Percentiles rank a stretch among this genome's conserved stretches.
Evolutionary conservation across 2,113 vertebrate species (phyloP).

Genomic region (Bothrops jararaca): DNA sequence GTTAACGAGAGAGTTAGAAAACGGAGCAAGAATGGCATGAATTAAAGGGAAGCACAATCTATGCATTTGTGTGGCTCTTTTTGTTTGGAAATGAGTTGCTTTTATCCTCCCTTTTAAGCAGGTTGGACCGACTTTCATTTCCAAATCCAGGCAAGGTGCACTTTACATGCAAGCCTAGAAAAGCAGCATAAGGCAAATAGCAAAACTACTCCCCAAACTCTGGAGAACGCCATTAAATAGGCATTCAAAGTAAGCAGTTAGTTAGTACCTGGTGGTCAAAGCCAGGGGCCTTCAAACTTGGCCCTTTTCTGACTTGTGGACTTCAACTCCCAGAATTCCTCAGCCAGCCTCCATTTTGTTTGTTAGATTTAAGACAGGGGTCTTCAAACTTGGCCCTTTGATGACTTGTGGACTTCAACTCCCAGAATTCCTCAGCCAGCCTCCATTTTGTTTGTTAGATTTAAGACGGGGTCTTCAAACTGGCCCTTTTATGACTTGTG

Average conservation of each 20-base stretch:
- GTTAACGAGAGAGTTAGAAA: background rate
- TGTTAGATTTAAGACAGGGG: too few relatives aligned
- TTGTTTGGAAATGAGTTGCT: background rate
- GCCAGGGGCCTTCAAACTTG: too few relatives aligned
- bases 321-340: too few relatives aligned
- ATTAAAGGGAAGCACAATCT: background rate
- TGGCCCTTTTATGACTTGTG: too few relatives aligned
- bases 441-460: too few relatives aligned
- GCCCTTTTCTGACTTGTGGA: too few relatives aligned
- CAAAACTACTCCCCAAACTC: background rate
- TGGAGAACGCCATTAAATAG: background rate
- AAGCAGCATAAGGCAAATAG: background rate
- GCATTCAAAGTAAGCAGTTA: background rate
- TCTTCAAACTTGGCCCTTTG: too few relatives aligned
- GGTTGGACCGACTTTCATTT: background rate
- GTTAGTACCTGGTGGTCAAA: background rate
- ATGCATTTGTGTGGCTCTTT: background rate
- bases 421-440: too few relatives aligned
- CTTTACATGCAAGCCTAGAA: background rate
- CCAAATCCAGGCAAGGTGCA: background rate
- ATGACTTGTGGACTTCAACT: too few relatives aligned
- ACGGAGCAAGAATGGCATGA: background rate
- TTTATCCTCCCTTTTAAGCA: background rate
- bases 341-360: too few relatives aligned
- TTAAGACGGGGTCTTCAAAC: too few relatives aligned